Conservation (phyloP, 1,140 invertebrate genomes). For the Brachionus paranguensis region DNA sequence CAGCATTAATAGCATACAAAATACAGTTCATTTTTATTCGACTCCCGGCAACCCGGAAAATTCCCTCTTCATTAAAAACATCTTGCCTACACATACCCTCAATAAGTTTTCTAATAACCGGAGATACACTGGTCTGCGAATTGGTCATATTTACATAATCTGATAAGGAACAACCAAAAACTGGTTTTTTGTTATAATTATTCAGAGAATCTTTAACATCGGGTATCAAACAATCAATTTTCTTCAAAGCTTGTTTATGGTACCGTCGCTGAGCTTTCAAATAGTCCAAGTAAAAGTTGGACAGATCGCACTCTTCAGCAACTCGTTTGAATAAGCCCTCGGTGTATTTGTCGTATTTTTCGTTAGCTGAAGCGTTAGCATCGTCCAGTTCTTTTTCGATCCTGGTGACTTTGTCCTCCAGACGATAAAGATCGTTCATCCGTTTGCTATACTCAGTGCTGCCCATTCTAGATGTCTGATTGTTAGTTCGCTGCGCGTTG, state of each 20-base stretch:
- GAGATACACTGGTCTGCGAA: slow-evolving; percentile 4
- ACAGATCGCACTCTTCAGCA: slow-evolving; percentile 21
- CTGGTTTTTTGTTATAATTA: slow-evolving; percentile 29
- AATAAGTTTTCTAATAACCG: slow-evolving; percentile 25
- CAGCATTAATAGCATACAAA: slow-evolving; percentile 33
- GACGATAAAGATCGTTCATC: not conserved
- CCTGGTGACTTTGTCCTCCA: slow-evolving; percentile 12
- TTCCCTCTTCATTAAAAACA: slow-evolving; percentile 38
- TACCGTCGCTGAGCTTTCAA: slow-evolving; percentile 1
- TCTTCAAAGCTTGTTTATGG: slow-evolving; percentile 16
- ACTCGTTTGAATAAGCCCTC: slow-evolving; percentile 37
- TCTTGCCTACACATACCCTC: slow-evolving; percentile 36
- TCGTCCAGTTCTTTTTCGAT: slow-evolving; percentile 31
- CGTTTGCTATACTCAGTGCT: not conserved
- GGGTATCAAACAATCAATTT: not conserved
- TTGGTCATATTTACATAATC: slow-evolving; percentile 35
- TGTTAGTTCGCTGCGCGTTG: not conserved
- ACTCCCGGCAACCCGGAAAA: slow-evolving; percentile 35
- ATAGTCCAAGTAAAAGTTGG: slow-evolving; percentile 27
- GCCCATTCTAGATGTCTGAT: not conserved
- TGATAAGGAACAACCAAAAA: slow-evolving; percentile 11
- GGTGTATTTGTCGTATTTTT: slow-evolving; percentile 39
- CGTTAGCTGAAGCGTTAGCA: not conserved
- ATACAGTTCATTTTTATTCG: slow-evolving; percentile 39
- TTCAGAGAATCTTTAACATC: slow-evolving; percentile 16